These are phyloP conservation scores for Schizopygopsis pylzovi DNA, from an alignment of 2,797 vertebrate species.

Conservation along the genomic window DNA sequence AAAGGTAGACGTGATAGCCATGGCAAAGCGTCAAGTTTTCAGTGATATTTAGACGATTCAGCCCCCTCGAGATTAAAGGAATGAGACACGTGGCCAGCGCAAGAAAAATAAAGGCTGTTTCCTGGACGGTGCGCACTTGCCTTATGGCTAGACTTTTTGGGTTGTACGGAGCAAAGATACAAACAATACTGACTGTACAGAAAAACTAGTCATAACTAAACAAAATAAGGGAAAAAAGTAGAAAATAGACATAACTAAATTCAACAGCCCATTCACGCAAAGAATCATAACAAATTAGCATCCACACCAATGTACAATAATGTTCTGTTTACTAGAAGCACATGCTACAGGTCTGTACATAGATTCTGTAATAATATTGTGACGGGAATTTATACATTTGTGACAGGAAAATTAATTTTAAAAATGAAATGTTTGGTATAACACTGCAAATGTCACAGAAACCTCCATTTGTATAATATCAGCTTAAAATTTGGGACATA, in stretches of 20 bases:
- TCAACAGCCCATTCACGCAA: not conserved
- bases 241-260: not conserved
- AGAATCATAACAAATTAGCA: not conserved
- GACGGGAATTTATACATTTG: not conserved
- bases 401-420: no score
- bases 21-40: conserved; percentile 19
- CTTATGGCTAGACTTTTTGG: not conserved
- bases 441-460: not conserved
- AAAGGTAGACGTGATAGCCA: conserved; percentile 37
- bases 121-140: not conserved
- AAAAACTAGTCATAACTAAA: no score
- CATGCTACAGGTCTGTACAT: not conserved
- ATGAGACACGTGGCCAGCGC: conserved; percentile 16
- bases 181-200: not conserved
- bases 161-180: not conserved
- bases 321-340: not conserved
- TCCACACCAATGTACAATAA: not conserved
- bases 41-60: not conserved
- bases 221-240: no score
- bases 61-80: conserved; percentile 18
- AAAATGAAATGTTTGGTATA: not conserved
- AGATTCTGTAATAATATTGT: no score
- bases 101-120: conserved; percentile 15
- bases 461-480: not conserved
- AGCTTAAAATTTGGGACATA: not conserved